phyloP scores from a whole-genome alignment of 2,888 invertebrate species.

The Drosophila subsilvestris region DNA sequence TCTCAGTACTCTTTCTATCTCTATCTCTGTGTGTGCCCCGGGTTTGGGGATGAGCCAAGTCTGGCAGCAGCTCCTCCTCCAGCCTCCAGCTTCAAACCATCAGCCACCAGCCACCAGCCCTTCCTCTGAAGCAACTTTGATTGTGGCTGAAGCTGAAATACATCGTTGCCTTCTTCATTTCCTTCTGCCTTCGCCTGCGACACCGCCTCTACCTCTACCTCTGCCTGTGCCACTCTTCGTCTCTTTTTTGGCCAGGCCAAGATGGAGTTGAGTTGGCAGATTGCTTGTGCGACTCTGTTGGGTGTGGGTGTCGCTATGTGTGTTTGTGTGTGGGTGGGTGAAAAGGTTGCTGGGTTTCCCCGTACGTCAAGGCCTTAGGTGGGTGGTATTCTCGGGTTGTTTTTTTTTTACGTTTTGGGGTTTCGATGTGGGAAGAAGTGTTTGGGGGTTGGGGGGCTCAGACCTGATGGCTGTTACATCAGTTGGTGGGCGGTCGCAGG shows the following conservation, averaged over 20 bases:
- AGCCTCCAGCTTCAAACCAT: slow-evolving; percentile 11
- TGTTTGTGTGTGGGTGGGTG: slow-evolving; percentile 43
- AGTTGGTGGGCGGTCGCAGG: slow-evolving; percentile 34
- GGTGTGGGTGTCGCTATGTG: slow-evolving; percentile 30
- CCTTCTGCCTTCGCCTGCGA: slow-evolving; percentile 53
- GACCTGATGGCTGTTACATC: slow-evolving; percentile 72
- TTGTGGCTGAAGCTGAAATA: slow-evolving; percentile 76
- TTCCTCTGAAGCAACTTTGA: slow-evolving; percentile 77
- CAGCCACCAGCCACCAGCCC: slow-evolving; percentile 45
- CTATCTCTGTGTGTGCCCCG: slow-evolving; percentile 19
- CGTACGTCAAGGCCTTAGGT: slow-evolving; percentile 77
- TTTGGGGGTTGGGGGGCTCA: slow-evolving; percentile 36
- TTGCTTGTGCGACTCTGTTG: slow-evolving; percentile 37
- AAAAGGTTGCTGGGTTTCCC: slow-evolving; percentile 70
- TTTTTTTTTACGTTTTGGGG: slow-evolving; percentile 19
- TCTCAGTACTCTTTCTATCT: slow-evolving; percentile 4
- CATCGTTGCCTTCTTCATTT: slow-evolving; percentile 64
- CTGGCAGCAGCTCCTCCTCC: slow-evolving; percentile 48
- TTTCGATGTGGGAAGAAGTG: slow-evolving; percentile 21
- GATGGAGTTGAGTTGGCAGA: slow-evolving; percentile 71
- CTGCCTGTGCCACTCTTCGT: slow-evolving; percentile 46
- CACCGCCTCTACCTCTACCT: slow-evolving; percentile 49
- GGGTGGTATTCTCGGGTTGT: slow-evolving; percentile 43
- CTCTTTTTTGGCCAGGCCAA: slow-evolving; percentile 78
- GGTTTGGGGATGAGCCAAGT: slow-evolving; percentile 74